A percentile compares a stretch with the other conserved stretches of the same genome.
phyloP scores from a whole-genome alignment of 2,113 vertebrate species.

The Chitala chitala region DNA sequence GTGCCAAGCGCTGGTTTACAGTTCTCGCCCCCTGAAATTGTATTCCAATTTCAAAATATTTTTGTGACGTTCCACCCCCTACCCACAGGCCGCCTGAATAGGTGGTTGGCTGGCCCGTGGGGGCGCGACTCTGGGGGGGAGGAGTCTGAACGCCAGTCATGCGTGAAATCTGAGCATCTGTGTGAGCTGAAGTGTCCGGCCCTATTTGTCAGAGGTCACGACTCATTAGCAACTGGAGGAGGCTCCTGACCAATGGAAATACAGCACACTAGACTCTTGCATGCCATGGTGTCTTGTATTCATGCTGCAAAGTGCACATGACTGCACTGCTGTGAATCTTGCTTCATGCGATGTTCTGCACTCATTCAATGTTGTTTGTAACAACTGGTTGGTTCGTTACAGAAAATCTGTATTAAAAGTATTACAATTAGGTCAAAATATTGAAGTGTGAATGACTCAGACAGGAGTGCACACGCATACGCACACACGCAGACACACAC shows the following conservation, averaged over 20 bases:
- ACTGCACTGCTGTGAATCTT: too few relatives aligned
- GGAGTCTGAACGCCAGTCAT: conserved; percentile 1
- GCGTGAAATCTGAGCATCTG: conserved; percentile 6
- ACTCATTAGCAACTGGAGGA: not conserved
- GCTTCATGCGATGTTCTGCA: too few relatives aligned
- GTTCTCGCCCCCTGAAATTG: conserved; percentile 37
- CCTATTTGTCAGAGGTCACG: not conserved
- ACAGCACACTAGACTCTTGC: too few relatives aligned
- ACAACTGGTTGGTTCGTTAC: too few relatives aligned
- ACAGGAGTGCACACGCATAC: not conserved
- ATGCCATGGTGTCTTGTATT: too few relatives aligned
- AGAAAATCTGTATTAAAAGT: too few relatives aligned
- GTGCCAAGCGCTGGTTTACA: conserved; percentile 44
- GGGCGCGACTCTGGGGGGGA: not conserved
- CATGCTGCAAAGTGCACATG: not conserved
- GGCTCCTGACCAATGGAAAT: not conserved
- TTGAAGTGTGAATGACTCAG: too few relatives aligned
- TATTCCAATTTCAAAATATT: conserved; percentile 24
- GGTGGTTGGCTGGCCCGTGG: not conserved
- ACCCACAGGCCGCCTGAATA: not conserved
- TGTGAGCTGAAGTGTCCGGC: not conserved
- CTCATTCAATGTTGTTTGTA: too few relatives aligned
- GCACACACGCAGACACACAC: not conserved
- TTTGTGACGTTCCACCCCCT: not conserved
- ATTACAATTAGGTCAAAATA: too few relatives aligned